Evolutionary conservation across 2,797 vertebrate species (phyloP).

Genomic region (Hemibagrus guttatus): DNA sequence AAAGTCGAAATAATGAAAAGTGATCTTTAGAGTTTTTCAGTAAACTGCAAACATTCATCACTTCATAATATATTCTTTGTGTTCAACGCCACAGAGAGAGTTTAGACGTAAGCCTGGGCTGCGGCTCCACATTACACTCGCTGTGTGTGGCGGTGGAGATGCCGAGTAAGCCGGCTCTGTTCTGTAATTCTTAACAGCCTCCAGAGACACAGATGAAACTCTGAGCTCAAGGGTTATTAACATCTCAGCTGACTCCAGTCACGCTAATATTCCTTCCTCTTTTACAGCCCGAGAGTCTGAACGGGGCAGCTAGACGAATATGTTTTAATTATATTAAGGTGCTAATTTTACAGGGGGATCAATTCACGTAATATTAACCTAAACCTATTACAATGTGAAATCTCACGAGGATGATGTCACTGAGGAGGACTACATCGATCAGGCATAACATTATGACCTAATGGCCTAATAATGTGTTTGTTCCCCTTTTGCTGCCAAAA

Average conservation of each 20-base stretch:
- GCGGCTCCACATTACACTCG: slow-evolving; percentile 21
- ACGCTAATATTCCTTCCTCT: slow-evolving; percentile 1
- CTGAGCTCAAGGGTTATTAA: slow-evolving; percentile 2
- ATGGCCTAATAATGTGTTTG: no score
- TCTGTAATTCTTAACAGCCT: slow-evolving; percentile 1
- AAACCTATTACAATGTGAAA: no score
- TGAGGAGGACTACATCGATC: no score
- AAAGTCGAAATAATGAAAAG: background rate
- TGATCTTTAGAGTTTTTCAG: background rate
- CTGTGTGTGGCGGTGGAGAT: slow-evolving; percentile 1
- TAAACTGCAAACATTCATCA: background rate
- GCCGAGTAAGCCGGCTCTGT: slow-evolving; percentile 28
- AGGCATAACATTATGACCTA: no score
- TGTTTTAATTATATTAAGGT: background rate
- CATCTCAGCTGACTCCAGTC: slow-evolving; percentile 17
- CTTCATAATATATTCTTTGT: background rate
- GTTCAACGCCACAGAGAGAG: background rate
- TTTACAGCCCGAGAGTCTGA: background rate
- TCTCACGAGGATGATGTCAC: no score
- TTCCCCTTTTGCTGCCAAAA: no score
- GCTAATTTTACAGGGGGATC: background rate
- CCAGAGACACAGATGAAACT: slow-evolving; percentile 16
- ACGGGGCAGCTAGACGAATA: background rate
- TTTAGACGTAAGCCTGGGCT: slow-evolving; percentile 7
- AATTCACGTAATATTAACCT: no score